These are phyloP conservation scores for Pediacus dermestoides DNA, from an alignment of 2,888 invertebrate genomes.

Conservation along the genomic window DNA sequence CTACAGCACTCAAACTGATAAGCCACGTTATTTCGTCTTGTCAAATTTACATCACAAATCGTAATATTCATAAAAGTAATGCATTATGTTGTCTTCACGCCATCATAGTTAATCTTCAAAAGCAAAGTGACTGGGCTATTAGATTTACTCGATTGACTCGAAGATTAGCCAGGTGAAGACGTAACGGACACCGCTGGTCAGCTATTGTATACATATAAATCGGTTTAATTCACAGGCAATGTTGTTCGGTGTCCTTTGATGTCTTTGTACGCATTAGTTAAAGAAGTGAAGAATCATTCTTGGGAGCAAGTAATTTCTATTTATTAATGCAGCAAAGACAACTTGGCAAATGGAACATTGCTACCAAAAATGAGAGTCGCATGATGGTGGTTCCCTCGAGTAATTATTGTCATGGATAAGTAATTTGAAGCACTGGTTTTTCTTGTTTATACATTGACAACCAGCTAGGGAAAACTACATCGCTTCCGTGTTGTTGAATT, in stretches of 20 bases:
- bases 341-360: no score
- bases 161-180: conserved; percentile 13
- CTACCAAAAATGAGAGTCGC: no score
- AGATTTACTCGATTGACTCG: conserved; percentile 8
- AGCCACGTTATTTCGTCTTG: no score
- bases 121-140: no score
- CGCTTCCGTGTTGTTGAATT: no score
- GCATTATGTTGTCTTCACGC: conserved; percentile 6
- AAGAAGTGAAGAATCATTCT: conserved; percentile 9
- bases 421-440: no score
- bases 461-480: no score
- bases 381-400: no score
- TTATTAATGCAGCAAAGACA: conserved; percentile 13
- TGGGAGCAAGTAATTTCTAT: conserved; percentile 15
- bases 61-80: conserved; percentile 2
- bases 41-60: conserved; percentile 4
- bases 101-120: conserved; percentile 6
- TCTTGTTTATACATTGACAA: no score
- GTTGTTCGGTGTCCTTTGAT: conserved; percentile 13
- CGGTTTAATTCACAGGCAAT: conserved; percentile 12
- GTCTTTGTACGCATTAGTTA: conserved; percentile 9
- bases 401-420: no score
- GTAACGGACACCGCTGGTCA: conserved; percentile 16
- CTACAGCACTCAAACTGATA: no score
- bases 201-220: conserved; percentile 15